Evolutionary conservation across 2,888 invertebrate genomes (phyloP).

Genomic region (Campoplex capitator): DNA sequence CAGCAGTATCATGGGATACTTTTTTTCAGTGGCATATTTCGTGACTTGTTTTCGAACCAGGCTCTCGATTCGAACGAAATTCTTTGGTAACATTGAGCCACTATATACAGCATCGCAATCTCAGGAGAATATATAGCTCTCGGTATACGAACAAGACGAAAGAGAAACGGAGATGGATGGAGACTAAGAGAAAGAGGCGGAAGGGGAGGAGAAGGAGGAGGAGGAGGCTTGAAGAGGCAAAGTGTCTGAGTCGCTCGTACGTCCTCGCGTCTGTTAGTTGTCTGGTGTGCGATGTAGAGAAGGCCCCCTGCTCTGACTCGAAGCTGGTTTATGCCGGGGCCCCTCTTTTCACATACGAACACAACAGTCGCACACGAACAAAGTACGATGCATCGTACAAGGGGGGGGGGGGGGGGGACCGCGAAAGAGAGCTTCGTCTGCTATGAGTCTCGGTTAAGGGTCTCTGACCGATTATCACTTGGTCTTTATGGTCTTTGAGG

Average conservation of each 20-base stretch:
- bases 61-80: constrained; percentile 19
- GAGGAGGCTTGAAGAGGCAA: constrained; percentile 28
- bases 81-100: background rate
- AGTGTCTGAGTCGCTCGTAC: constrained; percentile 55
- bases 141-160: constrained; percentile 9
- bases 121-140: background rate
- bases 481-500: constrained; percentile 81
- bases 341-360: constrained; percentile 45
- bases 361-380: constrained; percentile 23
- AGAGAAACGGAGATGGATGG: background rate
- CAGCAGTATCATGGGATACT: constrained; percentile 18
- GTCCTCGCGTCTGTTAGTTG: constrained; percentile 73
- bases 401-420: constrained; percentile 25
- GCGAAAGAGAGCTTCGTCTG: constrained; percentile 70
- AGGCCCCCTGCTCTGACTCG: constrained; percentile 38
- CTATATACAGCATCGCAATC: constrained; percentile 7
- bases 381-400: constrained; percentile 21
- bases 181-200: background rate
- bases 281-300: constrained; percentile 67
- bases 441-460: constrained; percentile 78
- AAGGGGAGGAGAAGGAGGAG: background rate
- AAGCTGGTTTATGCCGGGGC: constrained; percentile 30
- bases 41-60: constrained; percentile 14
- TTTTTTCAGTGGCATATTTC: constrained; percentile 6
- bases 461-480: constrained; percentile 83